A percentile compares a stretch with the other conserved stretches of the same genome.
Evolutionary conservation across 2,888 invertebrate species (phyloP).

Genomic region (Drosophila colorata): DNA sequence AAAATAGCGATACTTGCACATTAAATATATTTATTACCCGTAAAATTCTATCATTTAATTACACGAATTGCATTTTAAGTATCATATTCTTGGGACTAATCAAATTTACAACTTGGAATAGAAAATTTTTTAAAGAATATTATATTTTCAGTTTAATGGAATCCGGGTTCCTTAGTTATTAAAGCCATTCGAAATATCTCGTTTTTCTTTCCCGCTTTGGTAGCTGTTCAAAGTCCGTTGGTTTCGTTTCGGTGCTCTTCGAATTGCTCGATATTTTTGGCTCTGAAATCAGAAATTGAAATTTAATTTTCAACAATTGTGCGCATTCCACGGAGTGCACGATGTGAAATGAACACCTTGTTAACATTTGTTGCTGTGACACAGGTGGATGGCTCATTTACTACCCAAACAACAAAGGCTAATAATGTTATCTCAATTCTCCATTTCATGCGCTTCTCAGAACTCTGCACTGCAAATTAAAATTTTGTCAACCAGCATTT

Average conservation of each 20-base stretch:
- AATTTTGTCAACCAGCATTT: slow-evolving; percentile 68
- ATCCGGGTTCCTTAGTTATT: not conserved
- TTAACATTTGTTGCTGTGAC: slow-evolving; percentile 33
- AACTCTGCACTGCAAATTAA: slow-evolving; percentile 64
- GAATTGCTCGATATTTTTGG: slow-evolving; percentile 36
- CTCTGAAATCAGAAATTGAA: slow-evolving; percentile 34
- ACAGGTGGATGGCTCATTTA: slow-evolving; percentile 31
- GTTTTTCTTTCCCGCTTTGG: slow-evolving; percentile 8
- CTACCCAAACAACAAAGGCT: slow-evolving; percentile 32
- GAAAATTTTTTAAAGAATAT: not conserved
- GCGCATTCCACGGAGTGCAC: slow-evolving; percentile 56
- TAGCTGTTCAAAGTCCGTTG: slow-evolving; percentile 12
- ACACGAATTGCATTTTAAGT: not conserved
- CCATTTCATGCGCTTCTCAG: slow-evolving; percentile 56
- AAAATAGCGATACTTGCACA: not conserved
- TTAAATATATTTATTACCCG: not conserved
- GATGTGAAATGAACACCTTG: slow-evolving; percentile 62
- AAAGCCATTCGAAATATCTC: not conserved
- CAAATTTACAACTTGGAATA: not conserved
- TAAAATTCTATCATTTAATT: not conserved
- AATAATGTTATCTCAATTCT: slow-evolving; percentile 57
- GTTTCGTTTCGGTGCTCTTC: slow-evolving; percentile 17
- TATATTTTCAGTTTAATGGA: not conserved
- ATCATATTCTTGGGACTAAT: not conserved
- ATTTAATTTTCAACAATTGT: slow-evolving; percentile 56